Conservation (phyloP, 2,888 invertebrate species). For the Cataglyphis altisquamis region DNA sequence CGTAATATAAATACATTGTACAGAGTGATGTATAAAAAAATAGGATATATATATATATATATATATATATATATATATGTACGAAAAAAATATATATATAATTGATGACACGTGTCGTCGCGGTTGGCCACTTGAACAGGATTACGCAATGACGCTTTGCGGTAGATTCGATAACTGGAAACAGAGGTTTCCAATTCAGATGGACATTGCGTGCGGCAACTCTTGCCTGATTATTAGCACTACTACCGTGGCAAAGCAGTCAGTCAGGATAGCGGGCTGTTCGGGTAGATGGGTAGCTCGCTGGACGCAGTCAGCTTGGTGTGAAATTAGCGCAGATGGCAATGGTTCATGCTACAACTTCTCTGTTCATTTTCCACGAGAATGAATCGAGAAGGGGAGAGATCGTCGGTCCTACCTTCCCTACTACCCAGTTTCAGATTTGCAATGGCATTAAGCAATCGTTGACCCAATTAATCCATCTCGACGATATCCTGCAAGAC, state of each 20-base stretch:
- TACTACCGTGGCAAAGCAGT: conserved; percentile 71
- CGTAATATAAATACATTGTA: background rate
- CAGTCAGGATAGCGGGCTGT: conserved; percentile 70
- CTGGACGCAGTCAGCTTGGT: conserved; percentile 82
- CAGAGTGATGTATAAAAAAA: background rate
- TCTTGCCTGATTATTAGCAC: conserved; percentile 62
- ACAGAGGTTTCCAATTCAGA: conserved; percentile 45
- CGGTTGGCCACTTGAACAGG: background rate
- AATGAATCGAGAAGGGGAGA: conserved; percentile 83
- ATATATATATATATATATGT: background rate
- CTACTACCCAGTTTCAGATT: conserved; percentile 71
- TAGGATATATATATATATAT: background rate
- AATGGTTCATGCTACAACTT: conserved; percentile 82
- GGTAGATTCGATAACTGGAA: conserved; percentile 33
- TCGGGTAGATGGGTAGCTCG: conserved; percentile 67
- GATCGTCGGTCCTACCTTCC: conserved; percentile 70
- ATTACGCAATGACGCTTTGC: conserved; percentile 32
- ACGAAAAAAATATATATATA: background rate
- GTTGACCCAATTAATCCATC: conserved; percentile 78
- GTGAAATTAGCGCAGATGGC: conserved; percentile 86
- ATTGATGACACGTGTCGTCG: background rate
- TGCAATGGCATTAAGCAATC: conserved; percentile 79
- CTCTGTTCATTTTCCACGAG: conserved; percentile 86
- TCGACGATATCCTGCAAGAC: conserved; percentile 55
- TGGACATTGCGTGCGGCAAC: conserved; percentile 49